Evolutionary conservation across 1,140 invertebrate genomes (phyloP), one percentile per base, ranked within the genome.

Genomic region (Sarcophaga peregrina): DNA sequence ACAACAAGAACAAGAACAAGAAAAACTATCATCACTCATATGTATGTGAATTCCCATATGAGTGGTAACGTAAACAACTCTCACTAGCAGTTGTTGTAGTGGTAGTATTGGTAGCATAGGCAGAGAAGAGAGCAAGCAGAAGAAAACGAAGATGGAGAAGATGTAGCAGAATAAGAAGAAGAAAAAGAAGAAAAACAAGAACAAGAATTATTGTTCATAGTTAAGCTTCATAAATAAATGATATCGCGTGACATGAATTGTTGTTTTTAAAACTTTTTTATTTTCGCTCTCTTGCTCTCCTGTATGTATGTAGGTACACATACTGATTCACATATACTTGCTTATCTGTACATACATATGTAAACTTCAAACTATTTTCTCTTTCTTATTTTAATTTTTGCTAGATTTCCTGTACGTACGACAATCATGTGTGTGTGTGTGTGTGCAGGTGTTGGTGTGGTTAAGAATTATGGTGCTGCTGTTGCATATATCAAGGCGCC

Each of bases 211-310:
- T 78, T 47, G 75, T 50, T 50, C 75, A 78, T 78, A 78, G 75
- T 78, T 78, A 78, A 78, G 75, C 47, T 47, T 78, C 75, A 78
- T 78, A 78, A 78, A 78, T 78, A 78, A 78, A 52, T 78, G 75
- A 15, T 50, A 78, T 78, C 75, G 75, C 75, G 75, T 78, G 75
- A 78, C 75, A 78, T 5, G 75, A 46, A 78, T 78, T 78, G n/a
- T n/a, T n/a, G n/a, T 78, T 48, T 50, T 78, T 78, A n/a, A n/a
- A n/a, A n/a, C n/a, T n/a, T n/a, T n/a, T n/a, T n/a, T n/a, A n/a
- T n/a, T n/a, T n/a, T n/a, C 48, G 5, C 75, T 20, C 20, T 8
- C 48, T n/a, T 15, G 15, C 75, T 50, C 75, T 20, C 47, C n/a
- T n/a, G n/a, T n/a, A n/a, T n/a, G n/a, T n/a, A n/a, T n/a, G n/a